Percentiles rank a stretch among this genome's conserved stretches.
These are phyloP conservation scores for Nasonia vitripennis DNA, from an alignment of 1,140 invertebrate species.

Conservation along the genomic window DNA sequence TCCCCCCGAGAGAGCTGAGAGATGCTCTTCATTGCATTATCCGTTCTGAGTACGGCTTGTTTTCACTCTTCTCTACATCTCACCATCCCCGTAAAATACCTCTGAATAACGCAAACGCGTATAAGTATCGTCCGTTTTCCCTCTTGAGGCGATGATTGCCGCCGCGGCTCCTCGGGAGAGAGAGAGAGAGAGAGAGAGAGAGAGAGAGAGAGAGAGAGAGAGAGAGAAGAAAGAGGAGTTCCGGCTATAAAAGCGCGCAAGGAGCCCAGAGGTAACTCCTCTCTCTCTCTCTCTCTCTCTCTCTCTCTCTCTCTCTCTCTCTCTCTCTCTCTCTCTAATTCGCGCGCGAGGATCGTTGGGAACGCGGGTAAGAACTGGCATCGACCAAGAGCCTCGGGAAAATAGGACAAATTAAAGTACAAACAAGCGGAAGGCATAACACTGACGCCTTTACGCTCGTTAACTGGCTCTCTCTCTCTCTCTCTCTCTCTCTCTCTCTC, in stretches of 20 bases:
- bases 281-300: background rate
- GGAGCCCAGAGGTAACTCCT: background rate
- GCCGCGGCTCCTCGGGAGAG: background rate
- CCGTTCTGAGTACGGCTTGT: background rate
- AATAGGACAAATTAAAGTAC: slow-evolving; percentile 47
- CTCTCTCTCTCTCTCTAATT: too few relatives aligned
- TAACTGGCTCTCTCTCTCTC: slow-evolving; percentile 45
- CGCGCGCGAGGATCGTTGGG: slow-evolving; percentile 49
- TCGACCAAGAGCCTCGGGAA: slow-evolving; percentile 3
- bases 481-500: background rate
- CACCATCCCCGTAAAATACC: background rate
- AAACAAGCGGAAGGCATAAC: slow-evolving; percentile 36
- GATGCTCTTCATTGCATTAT: background rate
- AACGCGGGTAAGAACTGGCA: slow-evolving; percentile 56
- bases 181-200: background rate
- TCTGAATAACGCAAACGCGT: slow-evolving; percentile 1
- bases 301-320: background rate
- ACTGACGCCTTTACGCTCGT: slow-evolving; percentile 57
- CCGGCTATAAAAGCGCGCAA: background rate
- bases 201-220: background rate
- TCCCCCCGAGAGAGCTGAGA: too few relatives aligned
- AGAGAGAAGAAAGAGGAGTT: slow-evolving; percentile 2
- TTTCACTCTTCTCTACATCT: background rate
- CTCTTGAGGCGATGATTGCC: background rate
- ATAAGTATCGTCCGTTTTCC: slow-evolving; percentile 4